phyloP scores from a whole-genome alignment of 2,797 vertebrate species.

The Mus minutoides region DNA sequence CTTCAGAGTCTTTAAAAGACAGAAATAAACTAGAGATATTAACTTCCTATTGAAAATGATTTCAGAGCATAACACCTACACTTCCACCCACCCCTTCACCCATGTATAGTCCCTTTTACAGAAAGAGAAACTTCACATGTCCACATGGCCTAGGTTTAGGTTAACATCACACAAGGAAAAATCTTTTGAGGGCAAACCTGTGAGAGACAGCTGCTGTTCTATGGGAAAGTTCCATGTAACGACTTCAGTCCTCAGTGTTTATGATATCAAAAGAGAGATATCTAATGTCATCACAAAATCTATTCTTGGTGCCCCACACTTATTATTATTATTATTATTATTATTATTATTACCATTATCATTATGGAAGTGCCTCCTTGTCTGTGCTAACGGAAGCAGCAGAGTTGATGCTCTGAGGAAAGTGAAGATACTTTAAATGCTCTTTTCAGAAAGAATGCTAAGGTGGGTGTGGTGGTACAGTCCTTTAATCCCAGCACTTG shows the following conservation, averaged over 20 bases:
- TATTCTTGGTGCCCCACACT: background rate
- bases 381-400: background rate
- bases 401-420: background rate
- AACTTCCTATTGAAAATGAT: background rate
- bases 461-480: background rate
- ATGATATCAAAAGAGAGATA: background rate
- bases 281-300: no score
- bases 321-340: no score
- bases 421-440: background rate
- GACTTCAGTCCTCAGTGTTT: background rate
- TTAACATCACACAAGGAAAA: background rate
- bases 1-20: background rate
- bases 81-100: background rate
- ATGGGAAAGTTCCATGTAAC: background rate
- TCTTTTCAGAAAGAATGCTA: background rate
- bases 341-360: no score
- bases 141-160: background rate
- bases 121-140: background rate
- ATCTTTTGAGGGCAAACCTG: background rate
- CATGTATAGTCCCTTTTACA: background rate
- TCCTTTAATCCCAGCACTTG: background rate
- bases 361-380: no score
- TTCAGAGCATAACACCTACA: background rate
- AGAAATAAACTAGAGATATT: background rate
- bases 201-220: no score